phyloP scores from a whole-genome alignment of 2,113 vertebrate species.

The Marcusenius ussheri region DNA sequence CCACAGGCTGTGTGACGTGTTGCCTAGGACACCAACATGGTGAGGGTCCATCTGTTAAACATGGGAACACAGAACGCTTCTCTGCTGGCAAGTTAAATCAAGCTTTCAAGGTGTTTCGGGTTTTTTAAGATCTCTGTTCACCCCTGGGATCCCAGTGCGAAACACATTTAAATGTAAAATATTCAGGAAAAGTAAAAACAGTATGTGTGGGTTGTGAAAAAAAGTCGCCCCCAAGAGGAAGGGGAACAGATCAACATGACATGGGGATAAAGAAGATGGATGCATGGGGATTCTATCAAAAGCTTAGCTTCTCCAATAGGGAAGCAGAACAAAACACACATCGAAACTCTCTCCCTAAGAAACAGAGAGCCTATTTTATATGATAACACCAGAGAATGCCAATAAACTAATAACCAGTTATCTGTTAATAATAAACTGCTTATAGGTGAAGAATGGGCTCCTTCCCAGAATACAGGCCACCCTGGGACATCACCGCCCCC shows the following conservation, averaged over 20 bases:
- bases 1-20: background rate
- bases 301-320: background rate
- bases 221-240: background rate
- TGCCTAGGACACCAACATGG: background rate
- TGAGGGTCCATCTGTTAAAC: background rate
- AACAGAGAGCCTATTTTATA: background rate
- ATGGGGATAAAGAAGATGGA: background rate
- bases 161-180: background rate
- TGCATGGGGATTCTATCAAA: background rate
- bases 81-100: background rate
- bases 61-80: background rate
- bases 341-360: background rate
- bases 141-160: background rate
- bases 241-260: background rate
- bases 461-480: background rate
- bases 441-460: background rate
- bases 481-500: background rate
- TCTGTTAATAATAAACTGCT: background rate
- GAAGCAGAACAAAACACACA: background rate
- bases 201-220: background rate
- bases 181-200: background rate
- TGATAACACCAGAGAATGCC: background rate
- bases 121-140: background rate
- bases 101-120: background rate
- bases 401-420: background rate